phyloP scores from a whole-genome alignment of 2,113 vertebrate genomes.

The Microtus ochrogaster region DNA sequence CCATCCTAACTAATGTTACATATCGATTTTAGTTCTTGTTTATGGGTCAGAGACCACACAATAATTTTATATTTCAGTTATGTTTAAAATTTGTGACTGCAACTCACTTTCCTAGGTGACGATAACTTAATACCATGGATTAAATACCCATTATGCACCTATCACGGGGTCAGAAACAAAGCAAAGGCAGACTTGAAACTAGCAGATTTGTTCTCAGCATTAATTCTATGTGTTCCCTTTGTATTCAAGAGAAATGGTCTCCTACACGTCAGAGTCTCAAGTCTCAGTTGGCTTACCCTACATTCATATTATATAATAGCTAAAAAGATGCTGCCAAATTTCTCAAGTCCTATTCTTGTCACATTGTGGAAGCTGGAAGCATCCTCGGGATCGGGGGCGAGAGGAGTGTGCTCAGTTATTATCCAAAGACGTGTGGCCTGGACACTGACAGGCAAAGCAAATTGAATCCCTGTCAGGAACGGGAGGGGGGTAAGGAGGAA shows the following conservation, averaged over 20 bases:
- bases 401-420: neutral
- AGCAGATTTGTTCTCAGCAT: neutral
- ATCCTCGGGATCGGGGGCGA: neutral
- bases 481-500: neutral
- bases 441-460: neutral
- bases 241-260: slow-evolving; percentile 31
- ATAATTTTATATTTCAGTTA: slow-evolving; percentile 41
- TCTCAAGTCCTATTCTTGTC: neutral
- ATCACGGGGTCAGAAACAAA: neutral
- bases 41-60: neutral
- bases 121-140: neutral
- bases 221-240: neutral
- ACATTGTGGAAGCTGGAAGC: neutral
- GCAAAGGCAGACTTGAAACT: neutral
- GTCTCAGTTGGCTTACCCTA: neutral
- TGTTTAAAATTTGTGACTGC: neutral
- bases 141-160: neutral
- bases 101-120: slow-evolving; percentile 52
- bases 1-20: slow-evolving; percentile 28
- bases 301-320: neutral
- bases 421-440: neutral
- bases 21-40: slow-evolving; percentile 43
- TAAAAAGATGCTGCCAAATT: neutral
- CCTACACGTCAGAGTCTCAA: neutral
- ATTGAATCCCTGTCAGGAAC: neutral